Conservation (phyloP, 2,113 vertebrate species). For the Hemiprocne comata region DNA sequence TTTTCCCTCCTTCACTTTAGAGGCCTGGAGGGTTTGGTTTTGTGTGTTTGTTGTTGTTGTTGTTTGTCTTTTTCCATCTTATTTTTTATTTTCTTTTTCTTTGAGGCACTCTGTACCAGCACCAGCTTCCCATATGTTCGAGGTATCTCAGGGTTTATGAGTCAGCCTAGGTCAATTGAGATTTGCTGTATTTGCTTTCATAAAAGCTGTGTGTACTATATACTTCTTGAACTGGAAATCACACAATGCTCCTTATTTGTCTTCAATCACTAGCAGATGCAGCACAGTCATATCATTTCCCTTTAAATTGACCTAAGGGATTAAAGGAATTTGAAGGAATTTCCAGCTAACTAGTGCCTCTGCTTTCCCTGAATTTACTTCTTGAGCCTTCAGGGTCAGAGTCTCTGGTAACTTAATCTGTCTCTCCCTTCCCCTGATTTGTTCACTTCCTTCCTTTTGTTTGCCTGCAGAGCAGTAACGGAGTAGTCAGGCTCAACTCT, state of each 20-base stretch:
- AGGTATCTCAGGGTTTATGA: constrained; percentile 61
- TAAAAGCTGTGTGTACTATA: constrained; percentile 35
- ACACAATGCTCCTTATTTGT: constrained; percentile 60
- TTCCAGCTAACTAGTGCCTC: constrained; percentile 61
- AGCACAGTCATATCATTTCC: constrained; percentile 63
- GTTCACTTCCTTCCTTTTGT: constrained; percentile 48
- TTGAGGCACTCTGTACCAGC: neutral
- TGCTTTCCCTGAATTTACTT: constrained; percentile 54
- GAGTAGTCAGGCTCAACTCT: neutral
- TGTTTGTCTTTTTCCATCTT: too few species aligned
- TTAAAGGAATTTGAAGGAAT: constrained; percentile 73
- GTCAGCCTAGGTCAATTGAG: constrained; percentile 34
- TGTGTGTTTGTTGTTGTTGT: too few species aligned
- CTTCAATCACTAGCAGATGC: constrained; percentile 77
- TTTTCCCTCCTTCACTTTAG: neutral
- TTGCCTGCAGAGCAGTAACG: neutral
- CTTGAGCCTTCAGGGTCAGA: constrained; percentile 47
- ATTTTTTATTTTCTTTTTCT: neutral
- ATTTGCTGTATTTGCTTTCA: constrained; percentile 72
- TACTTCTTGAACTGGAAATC: constrained; percentile 62
- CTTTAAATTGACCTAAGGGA: constrained; percentile 71
- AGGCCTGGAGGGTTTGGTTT: neutral
- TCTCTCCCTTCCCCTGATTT: constrained; percentile 21
- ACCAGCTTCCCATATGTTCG: constrained; percentile 45
- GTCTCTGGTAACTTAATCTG: constrained; percentile 54